phyloP scores from a whole-genome alignment of 2,888 invertebrate species.

The Macroteleia sp. region DNA sequence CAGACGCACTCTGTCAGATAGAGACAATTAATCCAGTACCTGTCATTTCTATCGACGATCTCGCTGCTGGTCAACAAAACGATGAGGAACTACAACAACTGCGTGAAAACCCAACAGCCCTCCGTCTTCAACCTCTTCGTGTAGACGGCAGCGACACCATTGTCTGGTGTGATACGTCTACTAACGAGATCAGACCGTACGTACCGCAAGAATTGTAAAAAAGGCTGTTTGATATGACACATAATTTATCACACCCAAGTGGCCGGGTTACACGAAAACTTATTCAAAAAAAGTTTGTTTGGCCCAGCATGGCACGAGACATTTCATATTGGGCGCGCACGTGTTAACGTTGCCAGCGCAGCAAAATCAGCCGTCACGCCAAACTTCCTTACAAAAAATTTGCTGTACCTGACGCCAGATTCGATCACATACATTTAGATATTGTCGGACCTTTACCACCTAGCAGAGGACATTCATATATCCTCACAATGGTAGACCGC shows the following conservation, averaged over 20 bases:
- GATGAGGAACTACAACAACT: neutral
- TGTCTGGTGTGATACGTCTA: constrained; percentile 8
- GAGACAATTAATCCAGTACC: neutral
- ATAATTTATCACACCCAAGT: neutral
- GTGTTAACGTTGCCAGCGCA: neutral
- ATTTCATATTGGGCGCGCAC: neutral
- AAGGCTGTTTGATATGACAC: neutral
- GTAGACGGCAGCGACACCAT: neutral
- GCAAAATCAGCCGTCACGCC: neutral
- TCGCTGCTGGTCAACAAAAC: neutral
- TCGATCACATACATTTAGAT: constrained; percentile 82
- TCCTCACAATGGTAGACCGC: constrained; percentile 75
- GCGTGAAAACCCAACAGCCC: neutral
- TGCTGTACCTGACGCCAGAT: constrained; percentile 63
- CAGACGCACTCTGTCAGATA: constrained; percentile 29
- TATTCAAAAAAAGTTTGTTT: neutral
- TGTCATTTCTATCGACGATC: neutral
- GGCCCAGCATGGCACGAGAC: neutral
- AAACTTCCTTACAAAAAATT: neutral
- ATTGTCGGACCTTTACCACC: constrained; percentile 81
- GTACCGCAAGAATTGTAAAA: neutral
- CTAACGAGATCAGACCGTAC: neutral
- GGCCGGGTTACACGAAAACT: neutral
- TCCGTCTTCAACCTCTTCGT: constrained; percentile 1
- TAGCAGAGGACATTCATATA: constrained; percentile 71